Conservation (phyloP, 53 echinoderm and acorn worm species). For the Crossaster papposus region DNA sequence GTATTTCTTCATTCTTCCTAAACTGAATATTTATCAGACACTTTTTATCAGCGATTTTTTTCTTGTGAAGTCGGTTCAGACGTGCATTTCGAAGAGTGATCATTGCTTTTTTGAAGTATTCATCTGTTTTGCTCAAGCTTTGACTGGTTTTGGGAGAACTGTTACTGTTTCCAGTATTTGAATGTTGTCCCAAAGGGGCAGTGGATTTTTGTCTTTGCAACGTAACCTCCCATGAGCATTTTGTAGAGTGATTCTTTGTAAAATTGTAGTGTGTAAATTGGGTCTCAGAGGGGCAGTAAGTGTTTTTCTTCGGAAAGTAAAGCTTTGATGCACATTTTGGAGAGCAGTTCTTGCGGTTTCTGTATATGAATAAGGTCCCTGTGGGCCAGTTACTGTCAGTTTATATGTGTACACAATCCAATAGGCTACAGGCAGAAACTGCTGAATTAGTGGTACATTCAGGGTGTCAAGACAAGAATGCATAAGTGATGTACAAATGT, state of each 20-base stretch:
- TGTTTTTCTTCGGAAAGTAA: constrained; percentile 17
- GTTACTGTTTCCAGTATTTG: no score
- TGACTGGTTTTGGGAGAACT: no score
- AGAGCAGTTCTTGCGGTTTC: constrained; percentile 6
- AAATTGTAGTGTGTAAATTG: not conserved
- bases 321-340: constrained; percentile 6
- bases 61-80: no score
- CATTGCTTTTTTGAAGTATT: no score
- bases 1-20: not conserved
- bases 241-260: no score
- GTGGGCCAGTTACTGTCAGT: constrained; percentile 28
- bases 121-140: no score
- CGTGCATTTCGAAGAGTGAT: no score
- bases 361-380: not conserved
- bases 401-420: constrained; percentile 3
- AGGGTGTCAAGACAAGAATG: not conserved
- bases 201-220: no score
- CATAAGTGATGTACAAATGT: not conserved
- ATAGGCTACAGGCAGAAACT: not conserved
- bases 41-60: no score
- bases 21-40: no score
- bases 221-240: no score
- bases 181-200: no score
- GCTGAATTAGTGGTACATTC: not conserved
- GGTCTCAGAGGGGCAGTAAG: not conserved